phyloP scores from a whole-genome alignment of 2,113 vertebrate species.

The Phaetusa simplex region DNA sequence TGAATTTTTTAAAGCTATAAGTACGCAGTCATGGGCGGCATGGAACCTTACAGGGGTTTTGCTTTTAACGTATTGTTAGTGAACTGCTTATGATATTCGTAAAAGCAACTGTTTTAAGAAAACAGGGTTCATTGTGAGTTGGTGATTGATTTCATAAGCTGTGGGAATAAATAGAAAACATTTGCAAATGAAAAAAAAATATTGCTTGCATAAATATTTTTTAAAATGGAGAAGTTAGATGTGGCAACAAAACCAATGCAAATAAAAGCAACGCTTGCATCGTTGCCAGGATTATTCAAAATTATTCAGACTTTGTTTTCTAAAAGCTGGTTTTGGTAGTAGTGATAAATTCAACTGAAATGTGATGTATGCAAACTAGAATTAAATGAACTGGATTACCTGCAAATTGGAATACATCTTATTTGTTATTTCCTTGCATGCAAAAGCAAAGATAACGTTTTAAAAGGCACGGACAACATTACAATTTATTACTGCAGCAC shows the following conservation, averaged over 20 bases:
- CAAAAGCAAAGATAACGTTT: not conserved
- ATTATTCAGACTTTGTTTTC: not conserved
- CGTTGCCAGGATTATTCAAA: not conserved
- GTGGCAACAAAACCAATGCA: not conserved
- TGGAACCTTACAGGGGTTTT: not conserved
- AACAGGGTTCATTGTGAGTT: not conserved
- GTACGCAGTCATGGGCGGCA: not conserved
- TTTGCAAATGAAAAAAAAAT: not conserved
- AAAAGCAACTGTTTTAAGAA: not conserved
- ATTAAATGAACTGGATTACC: slow-evolving; percentile 32
- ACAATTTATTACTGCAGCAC: slow-evolving; percentile 32
- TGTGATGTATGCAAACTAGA: not conserved
- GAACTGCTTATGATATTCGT: not conserved
- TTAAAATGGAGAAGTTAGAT: not conserved
- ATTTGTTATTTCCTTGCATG: not conserved
- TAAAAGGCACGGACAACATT: not conserved
- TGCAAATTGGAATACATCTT: slow-evolving; percentile 32
- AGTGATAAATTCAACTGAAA: not conserved
- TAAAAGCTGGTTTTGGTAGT: not conserved
- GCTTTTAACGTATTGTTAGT: not conserved
- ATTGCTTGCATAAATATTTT: not conserved
- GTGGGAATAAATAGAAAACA: not conserved
- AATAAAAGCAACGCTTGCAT: not conserved
- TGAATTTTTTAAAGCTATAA: not conserved
- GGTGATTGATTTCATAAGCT: not conserved